Conservation (phyloP, 1,140 invertebrate species). For the Dreissena rostriformis region DNA sequence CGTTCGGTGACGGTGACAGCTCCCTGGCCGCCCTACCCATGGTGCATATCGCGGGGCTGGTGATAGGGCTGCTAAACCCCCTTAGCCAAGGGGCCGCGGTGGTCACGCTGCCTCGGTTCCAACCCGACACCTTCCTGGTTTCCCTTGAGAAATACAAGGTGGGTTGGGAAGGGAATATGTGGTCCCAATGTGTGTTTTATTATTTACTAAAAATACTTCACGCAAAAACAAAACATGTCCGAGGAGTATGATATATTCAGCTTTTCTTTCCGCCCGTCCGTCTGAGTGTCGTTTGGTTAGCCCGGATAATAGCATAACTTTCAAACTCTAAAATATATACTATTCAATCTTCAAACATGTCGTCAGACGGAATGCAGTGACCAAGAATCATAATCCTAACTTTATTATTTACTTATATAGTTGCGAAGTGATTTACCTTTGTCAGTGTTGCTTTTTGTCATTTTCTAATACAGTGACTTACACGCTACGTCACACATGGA, state of each 20-base stretch:
- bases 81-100: conserved; percentile 85
- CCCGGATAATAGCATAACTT: too few relatives aligned
- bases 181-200: too few relatives aligned
- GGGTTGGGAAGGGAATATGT: neutral
- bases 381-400: too few relatives aligned
- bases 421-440: too few relatives aligned
- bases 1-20: conserved; percentile 51
- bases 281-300: neutral
- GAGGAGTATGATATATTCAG: neutral
- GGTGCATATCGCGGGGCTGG: conserved; percentile 67
- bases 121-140: conserved; percentile 85
- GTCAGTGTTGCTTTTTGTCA: too few relatives aligned
- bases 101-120: conserved; percentile 89
- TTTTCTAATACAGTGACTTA: too few relatives aligned
- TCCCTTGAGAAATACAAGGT: conserved; percentile 86
- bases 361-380: too few relatives aligned
- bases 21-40: conserved; percentile 62
- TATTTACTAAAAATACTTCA: too few relatives aligned
- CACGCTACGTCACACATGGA: too few relatives aligned
- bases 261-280: neutral
- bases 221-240: neutral
- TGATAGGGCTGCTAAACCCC: conserved; percentile 71
- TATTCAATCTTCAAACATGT: too few relatives aligned
- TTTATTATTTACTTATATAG: too few relatives aligned
- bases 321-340: too few relatives aligned